phyloP scores from a whole-genome alignment of 2,113 vertebrate species.

The human (Homo sapiens) region DNA sequence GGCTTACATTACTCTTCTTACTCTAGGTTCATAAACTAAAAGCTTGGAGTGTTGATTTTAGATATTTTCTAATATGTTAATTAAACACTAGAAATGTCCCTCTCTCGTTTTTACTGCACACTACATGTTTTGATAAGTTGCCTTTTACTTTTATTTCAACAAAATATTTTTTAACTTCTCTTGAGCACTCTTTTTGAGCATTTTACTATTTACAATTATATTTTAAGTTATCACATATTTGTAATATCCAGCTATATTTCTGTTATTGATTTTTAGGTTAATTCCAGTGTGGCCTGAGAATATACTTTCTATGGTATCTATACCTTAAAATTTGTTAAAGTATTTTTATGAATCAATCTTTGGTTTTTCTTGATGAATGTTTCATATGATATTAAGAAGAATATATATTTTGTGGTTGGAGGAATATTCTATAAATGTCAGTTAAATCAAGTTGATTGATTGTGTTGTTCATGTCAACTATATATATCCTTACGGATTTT shows the following conservation, averaged over 20 bases:
- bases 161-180: neutral
- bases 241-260: neutral
- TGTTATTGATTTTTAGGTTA: neutral
- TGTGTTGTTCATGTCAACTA: neutral
- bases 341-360: neutral
- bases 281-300: neutral
- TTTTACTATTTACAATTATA: neutral
- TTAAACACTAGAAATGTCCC: neutral
- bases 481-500: neutral
- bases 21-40: neutral
- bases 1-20: neutral
- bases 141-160: neutral
- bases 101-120: neutral
- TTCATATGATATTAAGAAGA: neutral
- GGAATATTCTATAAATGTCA: neutral
- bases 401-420: neutral
- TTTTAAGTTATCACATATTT: neutral
- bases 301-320: neutral
- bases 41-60: neutral
- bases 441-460: neutral
- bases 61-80: neutral
- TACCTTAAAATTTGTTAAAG: neutral
- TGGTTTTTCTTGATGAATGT: neutral
- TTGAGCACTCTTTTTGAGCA: neutral
- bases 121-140: neutral